Evolutionary conservation across 2,888 invertebrate genomes (phyloP).

Genomic region (Chrysolina oricalcia): DNA sequence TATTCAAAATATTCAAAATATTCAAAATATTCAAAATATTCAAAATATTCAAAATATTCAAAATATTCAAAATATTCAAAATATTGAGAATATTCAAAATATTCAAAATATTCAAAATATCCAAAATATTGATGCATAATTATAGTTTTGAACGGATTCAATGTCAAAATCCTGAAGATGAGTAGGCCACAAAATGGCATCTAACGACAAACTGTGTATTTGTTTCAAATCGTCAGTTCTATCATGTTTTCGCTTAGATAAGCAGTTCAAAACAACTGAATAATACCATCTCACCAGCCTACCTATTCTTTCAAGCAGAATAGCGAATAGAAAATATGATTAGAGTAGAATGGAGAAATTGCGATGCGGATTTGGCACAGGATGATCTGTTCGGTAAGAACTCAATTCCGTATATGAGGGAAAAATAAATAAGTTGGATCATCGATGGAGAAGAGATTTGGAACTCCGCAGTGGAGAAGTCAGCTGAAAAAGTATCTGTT

Average conservation of each 20-base stretch:
- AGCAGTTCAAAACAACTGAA: background rate
- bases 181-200: too few relatives aligned
- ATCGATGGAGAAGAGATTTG: conserved; percentile 2
- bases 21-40: too few relatives aligned
- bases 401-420: conserved; percentile 19
- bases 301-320: conserved; percentile 4
- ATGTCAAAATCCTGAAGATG: too few relatives aligned
- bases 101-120: too few relatives aligned
- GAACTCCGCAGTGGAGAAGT: background rate
- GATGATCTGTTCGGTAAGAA: conserved; percentile 13
- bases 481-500: conserved; percentile 3
- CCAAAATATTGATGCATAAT: too few relatives aligned
- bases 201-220: background rate
- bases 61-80: too few relatives aligned
- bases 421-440: conserved; percentile 15
- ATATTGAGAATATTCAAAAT: too few relatives aligned
- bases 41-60: too few relatives aligned
- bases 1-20: too few relatives aligned
- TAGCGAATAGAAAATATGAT: conserved; percentile 13
- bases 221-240: background rate
- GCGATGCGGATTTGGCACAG: background rate
- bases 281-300: background rate
- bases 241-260: background rate
- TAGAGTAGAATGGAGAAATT: conserved; percentile 1
- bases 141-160: too few relatives aligned